Base-by-base conservation (phyloP, 2,113 vertebrate species). In the Xiphias gladius region DNA sequence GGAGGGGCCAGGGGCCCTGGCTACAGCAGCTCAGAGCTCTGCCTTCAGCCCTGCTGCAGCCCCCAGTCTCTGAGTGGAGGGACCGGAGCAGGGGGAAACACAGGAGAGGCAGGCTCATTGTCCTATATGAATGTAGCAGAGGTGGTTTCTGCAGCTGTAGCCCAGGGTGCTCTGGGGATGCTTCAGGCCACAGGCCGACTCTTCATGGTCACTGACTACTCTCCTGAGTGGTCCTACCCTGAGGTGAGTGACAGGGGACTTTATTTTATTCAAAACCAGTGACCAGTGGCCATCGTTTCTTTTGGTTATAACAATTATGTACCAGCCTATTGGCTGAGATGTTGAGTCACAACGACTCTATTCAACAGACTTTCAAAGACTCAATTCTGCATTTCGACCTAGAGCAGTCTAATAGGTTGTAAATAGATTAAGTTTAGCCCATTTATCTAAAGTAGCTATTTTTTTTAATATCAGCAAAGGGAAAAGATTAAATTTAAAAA, bases 191-290 rank as follows among this genome's bases (percentile, higher is more conserved):
- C 97, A 0, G 98, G 98, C 16, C 96, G 98, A 70, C 95, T 99
- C 92, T 99, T 99, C 96, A 97, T 99, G 97, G 98, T 99, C 94
- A 99, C 98, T 2, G 98, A 99, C 94, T 99, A 99, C 90, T 99
- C 98, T 37, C 98, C 98, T 0, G 98, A 99, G 89, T 99, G 98
- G 98, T 99, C 98, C 26, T 99, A 99, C 91, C 98, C 98, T 9
- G 98, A 99, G 98, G 98, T 99, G 87, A 96, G 97, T 80, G 1
- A 76, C 26, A n/a, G 2, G 7, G 2, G 20, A 50, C 24, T 65
- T 62, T 46, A 1, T 68, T n/a, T 16, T 41, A 46, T 39, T 61
- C 22, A 70, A 11, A 28, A n/a, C 10, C 1, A 20, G 14, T 71
- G 11, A 35, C 32, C 32, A 35, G 32, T 37, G 9, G 1, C 1